Base-by-base conservation (phyloP, 2,888 invertebrate genomes). In the Luffia ferchaultella region DNA sequence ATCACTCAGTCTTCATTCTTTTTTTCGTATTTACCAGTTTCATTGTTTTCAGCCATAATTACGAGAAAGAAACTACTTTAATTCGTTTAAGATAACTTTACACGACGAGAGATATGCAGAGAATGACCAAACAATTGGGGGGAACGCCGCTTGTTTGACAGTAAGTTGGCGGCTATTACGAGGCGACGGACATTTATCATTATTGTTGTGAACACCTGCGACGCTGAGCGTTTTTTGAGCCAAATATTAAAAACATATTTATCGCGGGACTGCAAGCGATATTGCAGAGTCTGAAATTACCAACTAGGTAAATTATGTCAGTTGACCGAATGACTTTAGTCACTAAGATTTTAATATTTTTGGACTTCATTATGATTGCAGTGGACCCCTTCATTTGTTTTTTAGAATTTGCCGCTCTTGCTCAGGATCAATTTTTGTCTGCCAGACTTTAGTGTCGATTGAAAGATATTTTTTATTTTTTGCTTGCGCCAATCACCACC, bases 301-400 rank as follows among this genome's bases (percentile, higher is more conserved):
- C 42, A 48, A 42, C 48, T 48, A 40, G 30, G 30, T 47, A n/a
- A 47, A 42, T 42, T n/a, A 42, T 48, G 7, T 48, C 42, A 48
- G 17, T 17, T 48, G 42, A 16, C 48, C 42, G 48, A 48, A 48
- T 48, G 48, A 42, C 42, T 17, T 48, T 16, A 12, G 9, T 48
- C 3, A 9, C 3, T 47, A 16, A 20, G 17, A 47, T 30, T 47
- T 17, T 20, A 47, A 16, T 20, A 30, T n/a, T n/a, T n/a, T 7
- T 20, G 47, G 20, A 18, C 17, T 47, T 47, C 47, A 48, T 48
- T 18, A 42, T 48, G 12, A 48, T 48, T 42, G 19, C 19, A 40
- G 42, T 48, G 48, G 48, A 48, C 42, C 48, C 48, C 42, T 50
- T n/a, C n/a, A n/a, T n/a, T n/a, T n/a, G n/a, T n/a, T n/a, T n/a